Percentiles rank a stretch among this genome's conserved stretches.
Conservation (phyloP, 2,888 invertebrate species). For the Mimachlamys varia region DNA sequence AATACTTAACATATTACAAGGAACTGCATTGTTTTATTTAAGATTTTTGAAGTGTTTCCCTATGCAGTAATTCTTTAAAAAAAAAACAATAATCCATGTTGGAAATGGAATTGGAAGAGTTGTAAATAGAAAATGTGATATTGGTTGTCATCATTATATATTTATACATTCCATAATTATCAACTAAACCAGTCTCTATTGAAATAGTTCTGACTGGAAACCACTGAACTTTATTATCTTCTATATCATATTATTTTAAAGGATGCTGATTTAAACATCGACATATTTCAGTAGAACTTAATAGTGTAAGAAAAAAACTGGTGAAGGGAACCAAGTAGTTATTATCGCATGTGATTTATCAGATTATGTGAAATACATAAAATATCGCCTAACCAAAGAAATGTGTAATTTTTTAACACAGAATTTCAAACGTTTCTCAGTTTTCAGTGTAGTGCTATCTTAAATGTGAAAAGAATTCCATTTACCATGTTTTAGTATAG, state of each 20-base stretch:
- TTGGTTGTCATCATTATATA: constrained; percentile 3
- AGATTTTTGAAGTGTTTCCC: neutral
- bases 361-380: too few relatives aligned
- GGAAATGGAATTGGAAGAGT: neutral
- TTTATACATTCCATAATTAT: constrained; percentile 13
- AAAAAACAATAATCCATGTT: neutral
- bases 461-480: too few relatives aligned
- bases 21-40: neutral
- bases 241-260: too few relatives aligned
- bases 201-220: neutral
- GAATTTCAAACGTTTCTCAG: too few relatives aligned
- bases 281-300: neutral
- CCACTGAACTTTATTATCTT: neutral
- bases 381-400: too few relatives aligned
- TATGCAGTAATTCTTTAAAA: neutral
- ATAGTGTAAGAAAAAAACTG: neutral
- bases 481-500: too few relatives aligned
- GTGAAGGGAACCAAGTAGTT: neutral
- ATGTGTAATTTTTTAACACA: too few relatives aligned
- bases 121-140: constrained; percentile 4
- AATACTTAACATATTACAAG: neutral
- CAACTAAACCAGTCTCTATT: too few relatives aligned
- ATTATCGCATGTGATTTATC: neutral
- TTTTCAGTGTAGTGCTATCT: too few relatives aligned
- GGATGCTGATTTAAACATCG: neutral